phyloP scores from a whole-genome alignment of 2,888 invertebrate genomes.

The Plebejus anna region DNA sequence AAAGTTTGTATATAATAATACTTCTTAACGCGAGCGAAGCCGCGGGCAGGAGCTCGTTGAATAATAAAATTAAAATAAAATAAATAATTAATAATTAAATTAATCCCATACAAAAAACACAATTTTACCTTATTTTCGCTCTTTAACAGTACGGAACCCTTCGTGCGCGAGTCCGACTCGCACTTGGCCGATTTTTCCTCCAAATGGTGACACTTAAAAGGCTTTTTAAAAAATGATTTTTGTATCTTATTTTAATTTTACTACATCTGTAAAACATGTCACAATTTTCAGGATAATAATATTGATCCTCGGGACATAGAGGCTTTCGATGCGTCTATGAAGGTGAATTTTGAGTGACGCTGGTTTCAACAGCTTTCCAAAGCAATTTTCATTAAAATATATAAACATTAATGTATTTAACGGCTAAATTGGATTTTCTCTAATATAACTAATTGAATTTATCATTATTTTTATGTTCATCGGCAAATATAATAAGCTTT shows the following conservation, averaged over 20 bases:
- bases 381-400: neutral
- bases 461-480: neutral
- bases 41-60: too few species aligned
- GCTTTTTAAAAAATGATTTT: neutral
- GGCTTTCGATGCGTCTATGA: constrained; percentile 73
- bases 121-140: too few species aligned
- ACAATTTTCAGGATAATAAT: constrained; percentile 68
- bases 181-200: neutral
- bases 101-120: too few species aligned
- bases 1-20: too few species aligned
- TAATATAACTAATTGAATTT: neutral
- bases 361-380: neutral
- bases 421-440: neutral
- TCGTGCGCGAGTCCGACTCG: too few species aligned
- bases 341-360: constrained; percentile 56
- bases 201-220: neutral
- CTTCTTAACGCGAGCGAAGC: too few species aligned
- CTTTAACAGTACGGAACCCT: too few species aligned
- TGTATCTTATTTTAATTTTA: too few species aligned
- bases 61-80: too few species aligned
- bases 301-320: constrained; percentile 65
- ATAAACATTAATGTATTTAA: neutral
- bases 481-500: constrained; percentile 1
- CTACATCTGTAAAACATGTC: constrained; percentile 35
- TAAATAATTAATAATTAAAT: too few species aligned